Conservation (phyloP, 1,140 invertebrate species). For the Drosophila setifemur region DNA sequence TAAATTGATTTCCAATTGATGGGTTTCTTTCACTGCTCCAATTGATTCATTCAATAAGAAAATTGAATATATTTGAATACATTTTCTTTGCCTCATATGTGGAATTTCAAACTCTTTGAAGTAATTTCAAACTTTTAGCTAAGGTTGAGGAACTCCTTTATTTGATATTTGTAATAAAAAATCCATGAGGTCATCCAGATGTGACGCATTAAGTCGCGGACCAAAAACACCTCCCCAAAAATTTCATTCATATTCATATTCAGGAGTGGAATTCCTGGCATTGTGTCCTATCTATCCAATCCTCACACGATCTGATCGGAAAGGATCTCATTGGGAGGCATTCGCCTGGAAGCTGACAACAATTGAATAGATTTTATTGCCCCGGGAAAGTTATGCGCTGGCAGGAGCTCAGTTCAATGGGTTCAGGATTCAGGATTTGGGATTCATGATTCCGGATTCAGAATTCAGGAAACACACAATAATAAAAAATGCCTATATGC, state of each 20-base stretch:
- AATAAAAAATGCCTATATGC: slow-evolving; percentile 49
- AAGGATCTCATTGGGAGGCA: slow-evolving; percentile 41
- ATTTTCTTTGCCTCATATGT: not conserved
- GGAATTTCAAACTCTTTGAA: not conserved
- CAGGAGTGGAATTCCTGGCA: slow-evolving; percentile 31
- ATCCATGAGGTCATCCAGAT: slow-evolving; percentile 13
- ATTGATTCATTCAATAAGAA: too few relatives aligned
- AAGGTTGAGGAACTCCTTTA: too few relatives aligned
- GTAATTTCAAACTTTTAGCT: too few relatives aligned
- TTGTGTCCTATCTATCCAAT: slow-evolving; percentile 36
- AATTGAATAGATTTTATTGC: slow-evolving; percentile 71
- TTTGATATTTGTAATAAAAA: slow-evolving; percentile 10
- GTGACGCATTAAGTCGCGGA: slow-evolving; percentile 1
- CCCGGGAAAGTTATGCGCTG: slow-evolving; percentile 45
- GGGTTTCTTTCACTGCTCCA: too few relatives aligned
- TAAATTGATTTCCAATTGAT: too few relatives aligned
- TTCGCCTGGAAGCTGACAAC: slow-evolving; percentile 61
- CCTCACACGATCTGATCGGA: slow-evolving; percentile 47
- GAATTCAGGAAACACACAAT: slow-evolving; percentile 6
- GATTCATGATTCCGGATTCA: too few relatives aligned
- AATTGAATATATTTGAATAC: too few relatives aligned
- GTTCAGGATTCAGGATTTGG: too few relatives aligned
- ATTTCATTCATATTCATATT: slow-evolving; percentile 23
- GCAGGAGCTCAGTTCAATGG: slow-evolving; percentile 48
- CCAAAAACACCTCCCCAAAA: slow-evolving; percentile 7